Evolutionary conservation across 2,888 invertebrate genomes (phyloP).

Genomic region (Meta bourneti): DNA sequence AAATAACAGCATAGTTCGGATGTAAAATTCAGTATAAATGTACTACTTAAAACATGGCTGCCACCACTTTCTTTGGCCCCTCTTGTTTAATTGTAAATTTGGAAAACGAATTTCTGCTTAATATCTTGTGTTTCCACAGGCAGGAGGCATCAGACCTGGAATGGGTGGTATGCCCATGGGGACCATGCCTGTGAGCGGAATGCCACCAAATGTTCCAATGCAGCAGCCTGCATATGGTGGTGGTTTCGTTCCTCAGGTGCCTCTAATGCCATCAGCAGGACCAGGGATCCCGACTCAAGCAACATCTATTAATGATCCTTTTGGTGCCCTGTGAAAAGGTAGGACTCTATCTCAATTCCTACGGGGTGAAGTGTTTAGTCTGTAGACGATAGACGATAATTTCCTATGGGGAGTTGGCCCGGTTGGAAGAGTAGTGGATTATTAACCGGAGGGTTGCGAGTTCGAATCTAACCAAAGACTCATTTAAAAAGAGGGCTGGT

Average conservation of each 20-base stretch:
- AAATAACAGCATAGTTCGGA: too few relatives aligned
- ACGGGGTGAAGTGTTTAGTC: neutral
- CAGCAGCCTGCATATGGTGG: slow-evolving; percentile 48
- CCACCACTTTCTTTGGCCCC: too few relatives aligned
- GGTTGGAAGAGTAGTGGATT: too few relatives aligned
- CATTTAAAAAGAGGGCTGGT: too few relatives aligned
- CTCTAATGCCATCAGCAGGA: slow-evolving; percentile 62
- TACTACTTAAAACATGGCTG: too few relatives aligned
- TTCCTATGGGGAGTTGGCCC: neutral
- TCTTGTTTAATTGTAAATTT: too few relatives aligned
- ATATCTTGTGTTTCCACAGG: slow-evolving; percentile 19
- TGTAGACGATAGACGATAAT: neutral
- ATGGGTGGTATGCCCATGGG: slow-evolving; percentile 55
- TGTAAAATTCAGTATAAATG: too few relatives aligned
- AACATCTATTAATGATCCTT: slow-evolving; percentile 72
- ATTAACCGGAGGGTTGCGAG: too few relatives aligned
- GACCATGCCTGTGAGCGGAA: slow-evolving; percentile 47
- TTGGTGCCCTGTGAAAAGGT: slow-evolving; percentile 75
- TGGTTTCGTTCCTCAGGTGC: slow-evolving; percentile 73
- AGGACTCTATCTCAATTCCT: neutral
- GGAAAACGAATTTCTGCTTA: neutral
- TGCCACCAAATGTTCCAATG: slow-evolving; percentile 36
- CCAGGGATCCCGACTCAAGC: slow-evolving; percentile 62
- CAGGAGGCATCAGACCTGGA: slow-evolving; percentile 52
- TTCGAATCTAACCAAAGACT: too few relatives aligned